Evolutionary conservation across 1,140 invertebrate genomes (phyloP).

Genomic region (Lasioglossum baleicum): DNA sequence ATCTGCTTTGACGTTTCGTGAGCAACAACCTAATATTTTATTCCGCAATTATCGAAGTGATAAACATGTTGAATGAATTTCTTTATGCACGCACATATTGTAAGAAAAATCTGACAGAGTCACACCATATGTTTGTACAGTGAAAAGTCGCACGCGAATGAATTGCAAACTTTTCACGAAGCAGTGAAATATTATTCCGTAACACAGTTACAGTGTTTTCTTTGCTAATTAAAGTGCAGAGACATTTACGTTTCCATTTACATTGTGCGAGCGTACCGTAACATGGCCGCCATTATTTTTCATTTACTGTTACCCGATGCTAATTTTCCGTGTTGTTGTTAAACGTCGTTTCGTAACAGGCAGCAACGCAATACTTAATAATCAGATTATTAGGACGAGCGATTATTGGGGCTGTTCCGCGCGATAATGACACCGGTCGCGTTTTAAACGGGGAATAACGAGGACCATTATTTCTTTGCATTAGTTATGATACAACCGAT

Average conservation of each 20-base stretch:
- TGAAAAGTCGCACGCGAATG: too few species aligned
- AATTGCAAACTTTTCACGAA: too few species aligned
- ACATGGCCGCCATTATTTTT: constrained; percentile 17
- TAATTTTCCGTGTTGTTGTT: not conserved
- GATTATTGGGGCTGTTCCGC: constrained; percentile 18
- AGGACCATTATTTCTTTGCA: constrained; percentile 25
- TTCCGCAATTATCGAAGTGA: too few species aligned
- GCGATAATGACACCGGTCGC: not conserved
- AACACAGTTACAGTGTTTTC: constrained; percentile 3
- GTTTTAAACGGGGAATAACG: constrained; percentile 30
- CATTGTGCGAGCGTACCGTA: not conserved
- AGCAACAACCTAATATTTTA: too few species aligned
- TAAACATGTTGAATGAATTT: too few species aligned
- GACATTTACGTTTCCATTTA: not conserved
- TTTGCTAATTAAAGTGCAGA: not conserved
- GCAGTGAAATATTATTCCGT: too few species aligned
- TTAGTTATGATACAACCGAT: constrained; percentile 19
- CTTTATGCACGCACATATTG: too few species aligned
- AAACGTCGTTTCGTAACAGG: constrained; percentile 11
- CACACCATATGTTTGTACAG: too few species aligned
- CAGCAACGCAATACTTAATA: constrained; percentile 17
- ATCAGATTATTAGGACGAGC: constrained; percentile 34
- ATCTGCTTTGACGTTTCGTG: too few species aligned
- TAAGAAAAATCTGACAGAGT: too few species aligned
- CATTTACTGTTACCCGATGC: not conserved